Evolutionary conservation across 2,113 vertebrate species (phyloP).

Genomic region (Lasiurus borealis): DNA sequence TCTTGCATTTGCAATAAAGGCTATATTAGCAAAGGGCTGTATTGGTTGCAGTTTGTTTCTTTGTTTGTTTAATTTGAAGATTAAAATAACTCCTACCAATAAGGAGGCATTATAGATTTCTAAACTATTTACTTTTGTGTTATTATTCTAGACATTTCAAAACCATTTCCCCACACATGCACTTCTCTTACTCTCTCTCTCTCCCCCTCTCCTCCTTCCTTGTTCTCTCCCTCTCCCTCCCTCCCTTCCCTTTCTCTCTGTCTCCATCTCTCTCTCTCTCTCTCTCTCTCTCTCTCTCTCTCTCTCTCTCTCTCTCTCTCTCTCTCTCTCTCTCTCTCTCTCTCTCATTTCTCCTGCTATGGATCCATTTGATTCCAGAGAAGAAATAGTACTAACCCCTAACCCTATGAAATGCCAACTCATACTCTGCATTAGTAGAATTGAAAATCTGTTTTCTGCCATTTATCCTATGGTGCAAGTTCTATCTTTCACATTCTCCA

Average conservation of each 20-base stretch:
- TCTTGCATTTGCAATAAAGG: neutral
- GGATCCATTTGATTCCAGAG: neutral
- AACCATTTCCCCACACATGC: neutral
- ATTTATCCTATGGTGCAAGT: neutral
- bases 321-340: neutral
- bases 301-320: neutral
- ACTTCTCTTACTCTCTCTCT: too few relatives aligned
- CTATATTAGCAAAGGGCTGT: neutral
- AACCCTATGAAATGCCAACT: neutral
- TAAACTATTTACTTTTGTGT: neutral
- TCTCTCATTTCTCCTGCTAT: too few relatives aligned
- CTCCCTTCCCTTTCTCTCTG: too few relatives aligned
- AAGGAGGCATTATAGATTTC: neutral
- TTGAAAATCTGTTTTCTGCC: constrained; percentile 63
- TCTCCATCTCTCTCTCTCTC: neutral
- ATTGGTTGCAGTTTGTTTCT: neutral
- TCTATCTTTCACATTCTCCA: neutral
- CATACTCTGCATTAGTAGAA: neutral
- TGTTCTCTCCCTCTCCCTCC: too few relatives aligned
- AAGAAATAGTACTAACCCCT: neutral
- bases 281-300: neutral
- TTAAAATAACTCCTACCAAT: neutral
- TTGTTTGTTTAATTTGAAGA: neutral
- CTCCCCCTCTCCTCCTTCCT: too few relatives aligned
- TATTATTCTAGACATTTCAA: neutral